Percentiles rank a stretch among this genome's conserved stretches.
Evolutionary conservation across 2,888 invertebrate species (phyloP).

Genomic region (Yponomeuta malinellus): DNA sequence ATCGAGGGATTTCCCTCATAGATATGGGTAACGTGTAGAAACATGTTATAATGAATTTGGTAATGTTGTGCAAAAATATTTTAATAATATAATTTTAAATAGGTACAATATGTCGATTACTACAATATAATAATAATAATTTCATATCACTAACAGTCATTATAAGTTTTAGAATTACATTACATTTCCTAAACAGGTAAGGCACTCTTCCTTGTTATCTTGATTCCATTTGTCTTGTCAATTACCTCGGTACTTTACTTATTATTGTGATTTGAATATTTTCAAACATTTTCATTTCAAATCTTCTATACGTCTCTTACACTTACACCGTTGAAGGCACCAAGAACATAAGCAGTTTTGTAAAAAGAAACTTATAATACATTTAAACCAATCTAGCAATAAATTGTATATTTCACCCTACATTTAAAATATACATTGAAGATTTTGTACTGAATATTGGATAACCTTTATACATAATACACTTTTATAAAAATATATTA

Average conservation of each 20-base stretch:
- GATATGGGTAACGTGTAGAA: too few species aligned
- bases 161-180: conserved; percentile 42
- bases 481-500: conserved; percentile 13
- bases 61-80: conserved; percentile 62
- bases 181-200: conserved; percentile 43
- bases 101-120: conserved; percentile 38
- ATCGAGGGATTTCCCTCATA: too few species aligned
- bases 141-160: conserved; percentile 65
- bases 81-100: conserved; percentile 59
- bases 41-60: too few species aligned
- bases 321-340: conserved; percentile 45
- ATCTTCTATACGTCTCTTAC: neutral
- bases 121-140: conserved; percentile 45
- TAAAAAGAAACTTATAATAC: conserved; percentile 12
- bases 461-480: neutral
- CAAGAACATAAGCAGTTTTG: conserved; percentile 37
- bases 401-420: neutral
- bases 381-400: conserved; percentile 13
- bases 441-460: conserved; percentile 16
- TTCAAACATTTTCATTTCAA: neutral
- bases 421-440: conserved; percentile 10
- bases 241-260: neutral
- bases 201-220: conserved; percentile 65
- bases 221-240: conserved; percentile 22
- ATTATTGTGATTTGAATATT: neutral